A percentile compares a stretch with the other conserved stretches of the same genome.
Conservation (phyloP, 1,140 invertebrate genomes). For the Metaphire vulgaris region DNA sequence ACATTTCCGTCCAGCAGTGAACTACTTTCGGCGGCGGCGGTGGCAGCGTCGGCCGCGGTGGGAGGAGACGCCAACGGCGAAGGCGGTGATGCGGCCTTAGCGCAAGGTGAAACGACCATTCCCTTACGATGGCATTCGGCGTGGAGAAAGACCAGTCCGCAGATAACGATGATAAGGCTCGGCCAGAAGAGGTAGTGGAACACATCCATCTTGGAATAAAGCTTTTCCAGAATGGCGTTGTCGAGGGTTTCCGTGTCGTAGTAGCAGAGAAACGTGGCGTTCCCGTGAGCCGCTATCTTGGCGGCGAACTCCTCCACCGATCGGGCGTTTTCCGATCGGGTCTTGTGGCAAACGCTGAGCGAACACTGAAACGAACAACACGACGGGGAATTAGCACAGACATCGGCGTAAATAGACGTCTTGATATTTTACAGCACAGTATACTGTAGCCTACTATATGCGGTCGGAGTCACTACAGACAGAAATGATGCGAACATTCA, state of each 20-base stretch:
- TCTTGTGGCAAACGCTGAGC: conserved; percentile 21
- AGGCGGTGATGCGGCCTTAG: no score
- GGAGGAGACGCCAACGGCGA: no score
- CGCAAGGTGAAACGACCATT: conserved; percentile 8
- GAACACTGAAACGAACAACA: conserved; percentile 32
- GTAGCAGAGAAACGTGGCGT: conserved; percentile 23
- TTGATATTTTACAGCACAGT: no score
- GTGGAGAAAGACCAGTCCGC: conserved; percentile 28
- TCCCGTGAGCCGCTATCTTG: background rate
- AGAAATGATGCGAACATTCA: no score
- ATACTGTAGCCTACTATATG: no score
- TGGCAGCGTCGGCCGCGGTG: background rate
- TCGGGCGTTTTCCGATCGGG: conserved; percentile 18
- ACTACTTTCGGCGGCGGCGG: background rate
- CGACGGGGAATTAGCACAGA: no score
- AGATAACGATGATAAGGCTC: conserved; percentile 25
- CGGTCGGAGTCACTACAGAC: no score
- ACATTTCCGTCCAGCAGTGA: no score
- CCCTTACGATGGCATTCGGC: conserved; percentile 21
- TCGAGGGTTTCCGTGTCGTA: conserved; percentile 25
- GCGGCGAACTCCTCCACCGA: conserved; percentile 18
- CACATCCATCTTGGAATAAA: conserved; percentile 21
- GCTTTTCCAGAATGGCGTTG: conserved; percentile 24
- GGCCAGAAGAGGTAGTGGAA: conserved; percentile 31
- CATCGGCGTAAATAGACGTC: no score